Evolutionary conservation across 2,888 invertebrate species (phyloP).

Genomic region (Baccha elongata): DNA sequence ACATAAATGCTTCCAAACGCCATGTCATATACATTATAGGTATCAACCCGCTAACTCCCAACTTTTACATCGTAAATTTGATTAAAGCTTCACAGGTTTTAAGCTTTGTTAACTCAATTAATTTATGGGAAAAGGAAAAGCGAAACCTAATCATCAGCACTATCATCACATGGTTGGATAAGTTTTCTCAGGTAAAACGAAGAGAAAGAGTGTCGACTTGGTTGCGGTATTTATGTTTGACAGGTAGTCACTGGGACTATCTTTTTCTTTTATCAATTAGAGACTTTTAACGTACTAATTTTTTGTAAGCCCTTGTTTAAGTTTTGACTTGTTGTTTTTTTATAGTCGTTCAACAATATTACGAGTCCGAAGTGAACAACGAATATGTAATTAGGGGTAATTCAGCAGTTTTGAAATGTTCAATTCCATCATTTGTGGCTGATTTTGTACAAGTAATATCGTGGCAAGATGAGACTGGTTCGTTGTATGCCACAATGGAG

Average conservation of each 20-base stretch:
- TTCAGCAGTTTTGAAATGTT: constrained; percentile 88
- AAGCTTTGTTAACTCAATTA: constrained; percentile 51
- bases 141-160: constrained; percentile 46
- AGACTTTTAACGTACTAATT: constrained; percentile 3
- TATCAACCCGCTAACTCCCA: neutral
- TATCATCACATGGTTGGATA: constrained; percentile 57
- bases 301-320: constrained; percentile 40
- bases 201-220: neutral
- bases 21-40: neutral
- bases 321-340: constrained; percentile 5
- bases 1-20: constrained; percentile 29
- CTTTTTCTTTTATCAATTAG: constrained; percentile 35
- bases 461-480: constrained; percentile 86
- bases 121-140: constrained; percentile 63
- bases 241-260: constrained; percentile 14
- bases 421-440: constrained; percentile 89
- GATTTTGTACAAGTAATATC: constrained; percentile 88
- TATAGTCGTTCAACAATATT: constrained; percentile 88
- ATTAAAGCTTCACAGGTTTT: constrained; percentile 54
- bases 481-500: constrained; percentile 80
- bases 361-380: constrained; percentile 88
- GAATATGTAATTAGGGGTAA: constrained; percentile 90
- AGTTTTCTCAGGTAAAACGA: constrained; percentile 42
- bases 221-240: neutral
- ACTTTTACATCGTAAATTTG: constrained; percentile 39